phyloP scores from a whole-genome alignment of 1,140 invertebrate genomes.

The Drosophila watanabei region DNA sequence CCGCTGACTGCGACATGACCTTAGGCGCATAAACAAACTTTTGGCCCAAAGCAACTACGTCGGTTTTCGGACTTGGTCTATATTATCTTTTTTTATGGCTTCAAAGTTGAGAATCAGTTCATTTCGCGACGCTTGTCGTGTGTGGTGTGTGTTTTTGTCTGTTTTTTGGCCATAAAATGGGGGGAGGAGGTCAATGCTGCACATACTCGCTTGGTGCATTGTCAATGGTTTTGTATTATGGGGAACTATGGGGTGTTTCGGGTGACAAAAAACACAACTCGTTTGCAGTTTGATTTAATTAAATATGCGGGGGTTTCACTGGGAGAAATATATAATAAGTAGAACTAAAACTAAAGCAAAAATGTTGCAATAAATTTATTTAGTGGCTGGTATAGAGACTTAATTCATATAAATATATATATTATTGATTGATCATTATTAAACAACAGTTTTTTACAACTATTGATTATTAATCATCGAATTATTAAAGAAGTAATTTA shows the following conservation, averaged over 20 bases:
- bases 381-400: too few relatives aligned
- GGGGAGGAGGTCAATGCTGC: slow-evolving; percentile 58
- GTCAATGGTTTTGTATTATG: slow-evolving; percentile 8
- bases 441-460: neutral
- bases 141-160: neutral
- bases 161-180: slow-evolving; percentile 47
- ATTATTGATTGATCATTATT: neutral
- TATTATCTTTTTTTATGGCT: slow-evolving; percentile 52
- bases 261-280: neutral
- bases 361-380: too few relatives aligned
- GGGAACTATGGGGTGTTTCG: neutral
- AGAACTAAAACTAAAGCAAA: neutral
- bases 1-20: slow-evolving; percentile 60
- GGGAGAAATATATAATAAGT: neutral
- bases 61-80: slow-evolving; percentile 62
- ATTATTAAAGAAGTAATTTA: too few relatives aligned
- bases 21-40: slow-evolving; percentile 80
- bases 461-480: neutral
- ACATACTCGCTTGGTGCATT: slow-evolving; percentile 37
- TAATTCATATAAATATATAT: too few relatives aligned
- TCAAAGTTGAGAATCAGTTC: slow-evolving; percentile 48
- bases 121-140: slow-evolving; percentile 6
- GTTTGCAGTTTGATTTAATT: slow-evolving; percentile 3
- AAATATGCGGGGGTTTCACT: neutral
- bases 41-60: slow-evolving; percentile 13